Evolutionary conservation across 2,888 invertebrate species (phyloP).

Genomic region (Pristionchus maxplancki): DNA sequence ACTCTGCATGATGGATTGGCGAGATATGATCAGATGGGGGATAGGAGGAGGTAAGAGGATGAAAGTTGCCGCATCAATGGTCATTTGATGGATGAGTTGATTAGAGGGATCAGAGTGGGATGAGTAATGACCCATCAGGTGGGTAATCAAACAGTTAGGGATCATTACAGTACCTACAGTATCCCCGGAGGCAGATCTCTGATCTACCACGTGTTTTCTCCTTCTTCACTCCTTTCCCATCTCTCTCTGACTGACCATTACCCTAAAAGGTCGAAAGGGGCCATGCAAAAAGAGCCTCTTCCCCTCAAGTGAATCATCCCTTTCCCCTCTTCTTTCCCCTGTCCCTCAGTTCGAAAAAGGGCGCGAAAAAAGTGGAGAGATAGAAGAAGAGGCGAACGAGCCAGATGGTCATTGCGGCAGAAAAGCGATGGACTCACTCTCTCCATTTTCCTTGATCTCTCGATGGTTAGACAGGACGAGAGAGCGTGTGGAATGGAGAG

Average conservation of each 20-base stretch:
- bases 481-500: background rate
- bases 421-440: background rate
- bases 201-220: background rate
- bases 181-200: background rate
- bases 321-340: constrained; percentile 12
- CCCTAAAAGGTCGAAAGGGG: constrained; percentile 35
- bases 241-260: constrained; percentile 34
- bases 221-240: background rate
- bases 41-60: background rate
- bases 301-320: constrained; percentile 21
- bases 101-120: background rate
- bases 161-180: background rate
- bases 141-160: background rate
- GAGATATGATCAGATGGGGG: constrained; percentile 34
- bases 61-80: background rate
- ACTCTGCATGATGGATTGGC: background rate
- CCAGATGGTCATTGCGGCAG: constrained; percentile 9
- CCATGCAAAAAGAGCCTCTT: background rate
- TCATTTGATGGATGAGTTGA: constrained; percentile 5
- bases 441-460: background rate
- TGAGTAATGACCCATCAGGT: background rate
- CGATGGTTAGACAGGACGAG: background rate
- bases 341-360: constrained; percentile 47
- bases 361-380: constrained; percentile 19
- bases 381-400: background rate